Percentiles rank a stretch among this genome's conserved stretches.
These are phyloP conservation scores for Erebia aethiops DNA, from an alignment of 2,888 invertebrate species.

Conservation along the genomic window DNA sequence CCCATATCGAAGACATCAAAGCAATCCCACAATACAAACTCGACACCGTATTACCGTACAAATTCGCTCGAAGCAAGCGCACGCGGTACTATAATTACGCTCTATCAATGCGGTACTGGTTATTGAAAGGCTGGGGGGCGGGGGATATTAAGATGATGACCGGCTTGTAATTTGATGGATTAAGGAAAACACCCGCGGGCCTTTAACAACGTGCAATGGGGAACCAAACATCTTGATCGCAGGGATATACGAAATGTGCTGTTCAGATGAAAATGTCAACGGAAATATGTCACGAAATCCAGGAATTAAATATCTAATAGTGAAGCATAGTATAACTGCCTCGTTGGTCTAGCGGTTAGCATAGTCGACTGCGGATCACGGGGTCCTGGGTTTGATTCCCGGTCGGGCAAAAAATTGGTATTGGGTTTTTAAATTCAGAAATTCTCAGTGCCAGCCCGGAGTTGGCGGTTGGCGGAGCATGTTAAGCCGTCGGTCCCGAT, in stretches of 20 bases:
- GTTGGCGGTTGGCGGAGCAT: too few relatives aligned
- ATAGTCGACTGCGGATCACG: too few relatives aligned
- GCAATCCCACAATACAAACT: slow-evolving; percentile 68
- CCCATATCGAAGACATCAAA: slow-evolving; percentile 42
- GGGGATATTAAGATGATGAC: slow-evolving; percentile 78
- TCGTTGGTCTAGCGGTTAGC: too few relatives aligned
- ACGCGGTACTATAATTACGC: slow-evolving; percentile 75
- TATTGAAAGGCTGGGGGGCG: slow-evolving; percentile 80
- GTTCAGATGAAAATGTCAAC: slow-evolving; percentile 21
- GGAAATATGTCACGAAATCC: not conserved
- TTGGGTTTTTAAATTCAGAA: too few relatives aligned
- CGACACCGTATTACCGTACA: slow-evolving; percentile 59
- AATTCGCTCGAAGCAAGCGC: slow-evolving; percentile 68
- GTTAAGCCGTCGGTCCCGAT: too few relatives aligned
- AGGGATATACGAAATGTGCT: not conserved
- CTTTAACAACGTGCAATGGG: slow-evolving; percentile 67
- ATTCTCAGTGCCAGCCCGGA: too few relatives aligned
- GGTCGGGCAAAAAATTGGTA: too few relatives aligned
- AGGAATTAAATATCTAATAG: too few relatives aligned
- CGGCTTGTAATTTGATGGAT: slow-evolving; percentile 81
- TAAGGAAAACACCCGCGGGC: slow-evolving; percentile 75
- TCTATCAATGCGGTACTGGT: slow-evolving; percentile 78
- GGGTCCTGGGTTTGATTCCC: too few relatives aligned
- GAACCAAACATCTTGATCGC: slow-evolving; percentile 59
- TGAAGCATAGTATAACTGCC: too few relatives aligned